Evolutionary conservation across 2,888 invertebrate species (phyloP), one percentile per base, ranked within the genome.

Genomic region (Hipparchia sbordonii): DNA sequence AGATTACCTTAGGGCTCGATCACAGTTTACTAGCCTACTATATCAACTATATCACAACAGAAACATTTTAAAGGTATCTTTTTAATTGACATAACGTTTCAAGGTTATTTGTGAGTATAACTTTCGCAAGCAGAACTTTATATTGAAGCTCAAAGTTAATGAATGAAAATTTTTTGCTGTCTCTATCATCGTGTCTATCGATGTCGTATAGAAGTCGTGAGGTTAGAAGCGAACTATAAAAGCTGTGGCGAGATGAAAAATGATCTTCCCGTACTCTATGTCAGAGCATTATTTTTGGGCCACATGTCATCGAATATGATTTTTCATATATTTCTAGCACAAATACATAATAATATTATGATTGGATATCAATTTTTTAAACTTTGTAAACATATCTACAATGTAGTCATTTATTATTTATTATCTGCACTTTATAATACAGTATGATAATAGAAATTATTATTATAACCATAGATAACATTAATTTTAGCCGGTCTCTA

Each of bases 241-340:
- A 71, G 76, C 72, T 75, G 71, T 62, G 69, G 72, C 76, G 76
- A 77, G 72, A 79, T 79, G 80, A 81, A 74, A 78, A 79, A 80
- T 80, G 76, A 71, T 70, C 65, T 73, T 63, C 65, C 71, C 74
- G 74, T 72, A 76, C 74, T 71, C 72, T 72, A 73, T 78, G 80
- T 77, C 77, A 73, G 66, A 73, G 74, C 72, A 72, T 68, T 79
- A 79, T 77, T 79, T 79, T 77, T 74, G 74, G 74, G 72, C 45
- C 74, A 67, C 69, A 51, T 75, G 78, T 77, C 78, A 73, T 74
- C 76, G 63, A 51, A 63, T 69, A 74, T 74, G 72, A 76, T 77
- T 74, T 76, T 78, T 77, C 71, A 76, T 72, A 72, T 75, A 74
- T 76, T 74, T 73, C 61, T 68, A 68, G 52, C 39, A 60, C 62